Conservation (phyloP, 2,113 vertebrate species). For the Pseudorasbora parva region DNA sequence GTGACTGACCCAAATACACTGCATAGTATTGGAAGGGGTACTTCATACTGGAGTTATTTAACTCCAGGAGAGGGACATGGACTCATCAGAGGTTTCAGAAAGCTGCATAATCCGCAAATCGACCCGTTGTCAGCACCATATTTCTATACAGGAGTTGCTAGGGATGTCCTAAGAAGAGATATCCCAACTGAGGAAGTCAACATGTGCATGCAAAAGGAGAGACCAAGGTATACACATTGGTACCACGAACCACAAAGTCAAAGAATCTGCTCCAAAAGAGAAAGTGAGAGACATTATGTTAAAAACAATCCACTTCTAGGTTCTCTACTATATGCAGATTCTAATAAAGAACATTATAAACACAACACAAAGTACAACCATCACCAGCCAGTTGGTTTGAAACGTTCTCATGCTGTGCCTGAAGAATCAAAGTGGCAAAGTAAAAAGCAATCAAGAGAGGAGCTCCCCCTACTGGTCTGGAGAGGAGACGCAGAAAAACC, state of each 20-base stretch:
- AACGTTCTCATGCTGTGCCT: not conserved
- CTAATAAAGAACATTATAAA: not conserved
- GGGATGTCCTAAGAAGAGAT: slow-evolving; percentile 19
- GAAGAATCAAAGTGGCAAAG: slow-evolving; percentile 11
- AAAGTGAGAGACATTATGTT: not conserved
- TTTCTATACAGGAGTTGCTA: not conserved
- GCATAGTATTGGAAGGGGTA: slow-evolving; percentile 15
- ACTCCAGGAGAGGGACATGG: slow-evolving; percentile 26
- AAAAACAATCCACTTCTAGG: slow-evolving; percentile 13
- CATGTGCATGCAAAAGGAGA: slow-evolving; percentile 10
- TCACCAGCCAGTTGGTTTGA: not conserved
- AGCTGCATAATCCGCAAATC: slow-evolving; percentile 31
- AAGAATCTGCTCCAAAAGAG: slow-evolving; percentile 10
- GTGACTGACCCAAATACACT: not conserved
- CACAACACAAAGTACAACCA: slow-evolving; percentile 27
- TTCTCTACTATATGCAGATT: slow-evolving; percentile 8
- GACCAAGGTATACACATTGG: slow-evolving; percentile 6
- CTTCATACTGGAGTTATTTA: slow-evolving; percentile 29
- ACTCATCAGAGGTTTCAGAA: slow-evolving; percentile 14
- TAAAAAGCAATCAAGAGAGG: slow-evolving; percentile 20
- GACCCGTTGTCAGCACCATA: slow-evolving; percentile 25
- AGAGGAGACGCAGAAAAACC: slow-evolving; percentile 34
- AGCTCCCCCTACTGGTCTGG: slow-evolving; percentile 49
- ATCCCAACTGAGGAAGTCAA: not conserved
- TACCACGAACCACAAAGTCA: slow-evolving; percentile 24